phyloP scores from a whole-genome alignment of 2,888 invertebrate genomes.

The Drosophila neotestacea region DNA sequence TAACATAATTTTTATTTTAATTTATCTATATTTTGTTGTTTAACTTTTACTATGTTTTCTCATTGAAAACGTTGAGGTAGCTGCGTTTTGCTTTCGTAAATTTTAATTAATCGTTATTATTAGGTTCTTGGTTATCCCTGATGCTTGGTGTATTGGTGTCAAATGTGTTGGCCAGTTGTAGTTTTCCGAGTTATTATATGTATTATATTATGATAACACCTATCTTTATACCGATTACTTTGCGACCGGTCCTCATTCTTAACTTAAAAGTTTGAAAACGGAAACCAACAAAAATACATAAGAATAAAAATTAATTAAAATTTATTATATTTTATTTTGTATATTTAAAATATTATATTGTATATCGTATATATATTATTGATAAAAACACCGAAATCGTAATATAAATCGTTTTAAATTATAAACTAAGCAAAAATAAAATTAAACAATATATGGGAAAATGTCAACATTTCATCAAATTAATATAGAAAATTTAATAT shows the following conservation, averaged over 20 bases:
- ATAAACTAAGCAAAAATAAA: conserved; percentile 39
- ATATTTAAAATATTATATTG: conserved; percentile 52
- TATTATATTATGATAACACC: conserved; percentile 33
- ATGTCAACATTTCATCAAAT: conserved; percentile 44
- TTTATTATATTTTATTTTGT: conserved; percentile 45
- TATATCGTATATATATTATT: conserved; percentile 56
- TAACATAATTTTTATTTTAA: conserved; percentile 46
- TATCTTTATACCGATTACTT: conserved; percentile 13
- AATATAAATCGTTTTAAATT: conserved; percentile 52
- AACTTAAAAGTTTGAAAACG: conserved; percentile 36
- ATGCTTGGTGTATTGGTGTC: conserved; percentile 42
- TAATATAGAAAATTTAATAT: conserved; percentile 33
- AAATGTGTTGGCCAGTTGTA: conserved; percentile 38
- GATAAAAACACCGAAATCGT: conserved; percentile 62
- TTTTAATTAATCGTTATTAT: conserved; percentile 40
- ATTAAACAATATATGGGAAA: conserved; percentile 32
- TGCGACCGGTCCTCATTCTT: conserved; percentile 34
- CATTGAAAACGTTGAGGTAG: conserved; percentile 69
- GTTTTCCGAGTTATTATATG: conserved; percentile 13
- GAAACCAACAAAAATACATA: conserved; percentile 40
- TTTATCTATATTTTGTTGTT: conserved; percentile 46
- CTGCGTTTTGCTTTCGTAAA: conserved; percentile 54
- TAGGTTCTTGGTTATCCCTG: conserved; percentile 59
- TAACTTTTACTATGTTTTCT: conserved; percentile 52
- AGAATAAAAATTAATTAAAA: conserved; percentile 49